These are phyloP conservation scores for Macrobrachium rosenbergii DNA, from an alignment of 1,140 invertebrate genomes.

Conservation along the genomic window DNA sequence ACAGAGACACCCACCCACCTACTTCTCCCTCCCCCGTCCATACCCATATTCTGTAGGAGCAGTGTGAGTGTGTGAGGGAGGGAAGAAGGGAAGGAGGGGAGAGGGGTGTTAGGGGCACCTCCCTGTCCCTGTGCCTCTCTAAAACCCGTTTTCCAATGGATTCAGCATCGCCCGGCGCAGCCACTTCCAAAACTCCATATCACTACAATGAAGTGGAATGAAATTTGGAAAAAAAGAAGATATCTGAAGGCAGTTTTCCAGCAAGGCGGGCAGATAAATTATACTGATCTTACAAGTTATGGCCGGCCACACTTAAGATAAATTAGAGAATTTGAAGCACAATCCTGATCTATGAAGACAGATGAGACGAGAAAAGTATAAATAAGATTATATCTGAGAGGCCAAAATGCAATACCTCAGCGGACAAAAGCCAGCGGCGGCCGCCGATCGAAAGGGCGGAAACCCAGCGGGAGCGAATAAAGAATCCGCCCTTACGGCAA, in stretches of 20 bases:
- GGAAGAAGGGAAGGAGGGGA: too few relatives aligned
- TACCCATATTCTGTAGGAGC: too few relatives aligned
- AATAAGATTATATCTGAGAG: conserved; percentile 61
- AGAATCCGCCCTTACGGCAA: conserved; percentile 2
- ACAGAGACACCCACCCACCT: too few relatives aligned
- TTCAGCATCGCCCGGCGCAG: too few relatives aligned
- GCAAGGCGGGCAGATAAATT: conserved; percentile 51
- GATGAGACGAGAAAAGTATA: conserved; percentile 63
- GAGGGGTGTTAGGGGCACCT: too few relatives aligned
- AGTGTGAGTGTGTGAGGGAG: too few relatives aligned
- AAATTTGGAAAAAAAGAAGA: background rate
- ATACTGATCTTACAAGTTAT: conserved; percentile 63
- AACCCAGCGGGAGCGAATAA: conserved; percentile 11
- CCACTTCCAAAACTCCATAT: background rate
- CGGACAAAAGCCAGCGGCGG: conserved; percentile 42
- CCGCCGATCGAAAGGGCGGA: background rate
- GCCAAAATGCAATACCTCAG: conserved; percentile 54
- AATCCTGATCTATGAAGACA: conserved; percentile 63
- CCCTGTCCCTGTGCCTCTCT: too few relatives aligned
- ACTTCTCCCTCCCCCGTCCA: too few relatives aligned
- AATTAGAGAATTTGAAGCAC: conserved; percentile 64
- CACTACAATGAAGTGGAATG: background rate
- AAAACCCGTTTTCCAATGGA: too few relatives aligned
- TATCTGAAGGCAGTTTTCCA: conserved; percentile 28
- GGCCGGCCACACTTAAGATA: conserved; percentile 61